Conservation (phyloP, 1,140 invertebrate species). For the Drosophila tani region DNA sequence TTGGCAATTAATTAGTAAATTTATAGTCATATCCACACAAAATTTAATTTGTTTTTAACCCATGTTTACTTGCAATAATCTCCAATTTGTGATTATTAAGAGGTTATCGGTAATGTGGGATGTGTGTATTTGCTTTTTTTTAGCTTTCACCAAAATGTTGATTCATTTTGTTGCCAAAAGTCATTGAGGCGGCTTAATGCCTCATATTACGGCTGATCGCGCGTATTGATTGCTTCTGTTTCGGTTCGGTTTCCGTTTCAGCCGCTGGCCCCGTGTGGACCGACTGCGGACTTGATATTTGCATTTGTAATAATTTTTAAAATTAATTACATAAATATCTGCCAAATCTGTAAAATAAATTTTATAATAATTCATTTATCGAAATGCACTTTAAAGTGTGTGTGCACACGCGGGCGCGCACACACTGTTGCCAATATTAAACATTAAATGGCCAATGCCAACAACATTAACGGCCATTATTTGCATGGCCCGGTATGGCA, state of each 20-base stretch:
- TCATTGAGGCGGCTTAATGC: slow-evolving; percentile 73
- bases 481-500: slow-evolving; percentile 44
- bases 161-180: slow-evolving; percentile 73
- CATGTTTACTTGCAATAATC: slow-evolving; percentile 20
- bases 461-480: slow-evolving; percentile 79
- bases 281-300: slow-evolving; percentile 58
- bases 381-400: slow-evolving; percentile 72
- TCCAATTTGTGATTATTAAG: not conserved
- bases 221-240: slow-evolving; percentile 54
- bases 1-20: not conserved
- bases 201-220: slow-evolving; percentile 62
- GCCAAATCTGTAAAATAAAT: slow-evolving; percentile 81
- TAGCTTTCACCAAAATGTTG: slow-evolving; percentile 59
- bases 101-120: slow-evolving; percentile 15
- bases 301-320: slow-evolving; percentile 84
- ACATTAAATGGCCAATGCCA: slow-evolving; percentile 82
- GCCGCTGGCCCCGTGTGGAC: slow-evolving; percentile 28
- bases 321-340: slow-evolving; percentile 84
- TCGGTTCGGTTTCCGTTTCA: slow-evolving; percentile 10
- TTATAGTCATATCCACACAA: no score
- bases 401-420: slow-evolving; percentile 32
- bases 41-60: slow-evolving; percentile 1
- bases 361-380: slow-evolving; percentile 84
- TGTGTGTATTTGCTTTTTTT: slow-evolving; percentile 31
- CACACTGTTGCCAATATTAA: slow-evolving; percentile 64